Percentiles rank a stretch among this genome's conserved stretches.
phyloP scores from a whole-genome alignment of 2,113 vertebrate species.

The Amphiprion ocellaris region DNA sequence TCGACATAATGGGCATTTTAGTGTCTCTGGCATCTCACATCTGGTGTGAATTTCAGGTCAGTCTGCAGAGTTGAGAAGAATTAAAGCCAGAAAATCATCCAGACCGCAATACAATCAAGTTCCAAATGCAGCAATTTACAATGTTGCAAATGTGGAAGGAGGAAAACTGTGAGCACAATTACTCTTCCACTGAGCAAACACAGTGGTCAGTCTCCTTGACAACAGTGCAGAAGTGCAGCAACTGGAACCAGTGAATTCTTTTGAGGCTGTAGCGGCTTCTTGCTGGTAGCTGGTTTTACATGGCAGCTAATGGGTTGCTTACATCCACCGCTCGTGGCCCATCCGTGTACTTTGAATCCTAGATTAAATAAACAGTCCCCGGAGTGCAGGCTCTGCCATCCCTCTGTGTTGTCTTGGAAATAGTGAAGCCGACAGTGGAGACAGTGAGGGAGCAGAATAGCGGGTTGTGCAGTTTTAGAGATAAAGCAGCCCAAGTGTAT shows the following conservation, averaged over 20 bases:
- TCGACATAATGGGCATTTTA: background rate
- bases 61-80: background rate
- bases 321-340: slow-evolving; percentile 23
- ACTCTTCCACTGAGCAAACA: slow-evolving; percentile 25
- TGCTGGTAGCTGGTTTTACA: slow-evolving; percentile 50
- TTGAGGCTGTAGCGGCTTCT: slow-evolving; percentile 21
- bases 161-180: slow-evolving; percentile 5
- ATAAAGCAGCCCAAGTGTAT: slow-evolving; percentile 48
- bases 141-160: slow-evolving; percentile 1
- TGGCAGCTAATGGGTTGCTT: slow-evolving; percentile 60
- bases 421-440: slow-evolving; percentile 6
- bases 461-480: slow-evolving; percentile 37
- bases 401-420: slow-evolving; percentile 32
- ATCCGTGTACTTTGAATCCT: slow-evolving; percentile 33
- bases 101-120: slow-evolving; percentile 3
- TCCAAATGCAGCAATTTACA: slow-evolving; percentile 13
- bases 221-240: slow-evolving; percentile 31
- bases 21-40: background rate
- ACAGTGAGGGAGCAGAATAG: slow-evolving; percentile 21
- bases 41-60: background rate
- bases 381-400: slow-evolving; percentile 46
- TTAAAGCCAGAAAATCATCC: background rate
- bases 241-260: slow-evolving; percentile 44
- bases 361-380: slow-evolving; percentile 55
- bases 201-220: slow-evolving; percentile 43